Conservation (phyloP, 2,888 invertebrate genomes). For the Limenitis camilla region DNA sequence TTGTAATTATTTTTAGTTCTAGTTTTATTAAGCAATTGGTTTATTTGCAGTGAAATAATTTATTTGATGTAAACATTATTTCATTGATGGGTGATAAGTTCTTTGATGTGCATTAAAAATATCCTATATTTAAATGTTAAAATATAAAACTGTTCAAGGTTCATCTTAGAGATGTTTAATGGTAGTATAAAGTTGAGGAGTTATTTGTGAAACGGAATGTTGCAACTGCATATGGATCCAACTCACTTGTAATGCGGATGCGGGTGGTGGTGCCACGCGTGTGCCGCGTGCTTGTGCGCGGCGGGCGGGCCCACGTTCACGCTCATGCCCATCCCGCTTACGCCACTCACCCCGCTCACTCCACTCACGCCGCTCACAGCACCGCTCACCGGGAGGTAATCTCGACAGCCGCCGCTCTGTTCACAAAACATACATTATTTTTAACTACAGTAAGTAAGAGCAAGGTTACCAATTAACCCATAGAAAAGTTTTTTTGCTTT, state of each 20-base stretch:
- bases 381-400: constrained; percentile 44
- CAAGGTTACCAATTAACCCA: not conserved
- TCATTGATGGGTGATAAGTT: too few relatives aligned
- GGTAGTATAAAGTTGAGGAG: too few relatives aligned
- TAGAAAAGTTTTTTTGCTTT: not conserved
- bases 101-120: too few relatives aligned
- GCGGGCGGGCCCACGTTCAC: constrained; percentile 54
- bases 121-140: too few relatives aligned
- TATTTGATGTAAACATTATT: too few relatives aligned
- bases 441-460: not conserved
- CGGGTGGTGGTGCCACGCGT: constrained; percentile 64
- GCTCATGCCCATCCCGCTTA: constrained; percentile 63
- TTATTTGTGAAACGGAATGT: too few relatives aligned
- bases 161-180: too few relatives aligned
- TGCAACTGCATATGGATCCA: too few relatives aligned
- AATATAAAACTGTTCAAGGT: too few relatives aligned
- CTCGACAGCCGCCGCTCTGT: constrained; percentile 64
- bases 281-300: constrained; percentile 48
- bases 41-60: too few relatives aligned
- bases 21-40: too few relatives aligned
- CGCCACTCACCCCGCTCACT: constrained; percentile 41
- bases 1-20: too few relatives aligned
- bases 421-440: constrained; percentile 2
- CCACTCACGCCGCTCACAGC: constrained; percentile 47
- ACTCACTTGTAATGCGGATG: constrained; percentile 65